These are phyloP conservation scores for Ceratosolen solmsi DNA, from an alignment of 1,140 invertebrate genomes.

Conservation along the genomic window DNA sequence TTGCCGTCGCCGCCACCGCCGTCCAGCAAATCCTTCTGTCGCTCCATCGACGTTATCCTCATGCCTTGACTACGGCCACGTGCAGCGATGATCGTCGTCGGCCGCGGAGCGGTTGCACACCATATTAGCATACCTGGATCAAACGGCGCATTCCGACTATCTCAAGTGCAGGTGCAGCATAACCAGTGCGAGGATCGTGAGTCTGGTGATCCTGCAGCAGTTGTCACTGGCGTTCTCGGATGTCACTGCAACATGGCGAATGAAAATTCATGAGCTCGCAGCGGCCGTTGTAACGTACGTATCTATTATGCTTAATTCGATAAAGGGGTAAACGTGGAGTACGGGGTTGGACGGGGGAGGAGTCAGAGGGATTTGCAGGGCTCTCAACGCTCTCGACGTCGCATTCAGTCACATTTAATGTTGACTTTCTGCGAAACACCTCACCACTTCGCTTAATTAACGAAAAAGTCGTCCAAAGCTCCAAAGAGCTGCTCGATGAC, in stretches of 20 bases:
- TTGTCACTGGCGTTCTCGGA: slow-evolving; percentile 59
- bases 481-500: neutral
- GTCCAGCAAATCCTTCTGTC: neutral
- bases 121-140: slow-evolving; percentile 26
- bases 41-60: neutral
- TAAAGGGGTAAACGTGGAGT: neutral
- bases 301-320: slow-evolving; percentile 30
- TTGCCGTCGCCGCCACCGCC: neutral
- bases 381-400: neutral
- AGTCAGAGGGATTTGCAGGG: neutral
- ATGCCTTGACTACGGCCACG: neutral
- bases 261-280: slow-evolving; percentile 43
- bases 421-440: neutral
- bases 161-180: slow-evolving; percentile 60
- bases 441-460: neutral
- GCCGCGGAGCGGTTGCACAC: neutral
- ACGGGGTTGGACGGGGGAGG: neutral
- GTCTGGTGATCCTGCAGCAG: slow-evolving; percentile 44
- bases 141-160: slow-evolving; percentile 58
- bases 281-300: neutral
- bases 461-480: neutral
- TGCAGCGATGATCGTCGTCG: neutral
- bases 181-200: slow-evolving; percentile 55
- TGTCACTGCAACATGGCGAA: slow-evolving; percentile 62
- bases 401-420: neutral